A percentile compares a stretch with the other conserved stretches of the same genome.
Evolutionary conservation across 1,140 invertebrate species (phyloP).

Genomic region (Grapholita molesta): DNA sequence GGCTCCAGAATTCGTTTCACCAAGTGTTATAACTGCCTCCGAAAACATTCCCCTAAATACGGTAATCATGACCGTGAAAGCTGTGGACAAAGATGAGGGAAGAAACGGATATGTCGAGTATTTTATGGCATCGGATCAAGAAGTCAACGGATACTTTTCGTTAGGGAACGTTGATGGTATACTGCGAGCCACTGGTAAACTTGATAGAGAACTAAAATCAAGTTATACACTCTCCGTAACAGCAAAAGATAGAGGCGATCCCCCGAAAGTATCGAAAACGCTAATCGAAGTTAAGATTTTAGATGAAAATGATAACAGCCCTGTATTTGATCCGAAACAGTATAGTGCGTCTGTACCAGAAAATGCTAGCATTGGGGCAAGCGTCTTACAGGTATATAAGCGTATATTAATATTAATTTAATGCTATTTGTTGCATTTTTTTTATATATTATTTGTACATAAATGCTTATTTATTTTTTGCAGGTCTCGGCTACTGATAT

Average conservation of each 20-base stretch:
- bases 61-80: slow-evolving; percentile 93
- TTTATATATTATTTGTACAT: slow-evolving; percentile 6
- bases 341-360: slow-evolving; percentile 94
- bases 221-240: slow-evolving; percentile 90
- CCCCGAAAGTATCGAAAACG: slow-evolving; percentile 84
- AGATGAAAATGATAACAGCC: slow-evolving; percentile 97
- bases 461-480: slow-evolving; percentile 25
- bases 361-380: slow-evolving; percentile 95
- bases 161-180: slow-evolving; percentile 93
- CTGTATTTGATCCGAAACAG: slow-evolving; percentile 92
- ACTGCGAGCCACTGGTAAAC: slow-evolving; percentile 86
- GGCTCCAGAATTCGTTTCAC: slow-evolving; percentile 92
- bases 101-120: slow-evolving; percentile 96
- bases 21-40: slow-evolving; percentile 86
- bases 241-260: slow-evolving; percentile 93
- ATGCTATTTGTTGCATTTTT: no score
- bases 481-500: slow-evolving; percentile 94
- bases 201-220: slow-evolving; percentile 91
- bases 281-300: slow-evolving; percentile 87
- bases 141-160: slow-evolving; percentile 83
- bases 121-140: slow-evolving; percentile 81
- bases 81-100: slow-evolving; percentile 94
- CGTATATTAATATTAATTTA: background rate
- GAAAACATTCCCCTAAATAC: slow-evolving; percentile 95
- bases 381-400: slow-evolving; percentile 87